These are phyloP conservation scores for Limosa lapponica DNA, from an alignment of 2,797 vertebrate species.

Conservation along the genomic window DNA sequence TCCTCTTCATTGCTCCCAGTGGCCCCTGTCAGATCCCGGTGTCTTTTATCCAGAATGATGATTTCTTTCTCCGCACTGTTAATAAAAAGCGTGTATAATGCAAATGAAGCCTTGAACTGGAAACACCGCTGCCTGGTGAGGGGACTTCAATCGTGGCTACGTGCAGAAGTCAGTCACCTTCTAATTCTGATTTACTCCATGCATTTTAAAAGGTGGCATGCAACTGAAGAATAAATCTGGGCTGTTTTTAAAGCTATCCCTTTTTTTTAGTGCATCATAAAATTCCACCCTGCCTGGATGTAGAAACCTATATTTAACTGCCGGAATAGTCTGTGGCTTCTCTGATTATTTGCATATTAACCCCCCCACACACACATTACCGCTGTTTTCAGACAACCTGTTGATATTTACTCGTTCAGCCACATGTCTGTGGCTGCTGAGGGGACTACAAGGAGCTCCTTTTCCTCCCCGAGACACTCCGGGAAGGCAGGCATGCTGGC, in stretches of 20 bases:
- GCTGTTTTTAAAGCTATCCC: not conserved
- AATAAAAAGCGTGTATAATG: not conserved
- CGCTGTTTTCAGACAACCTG: not conserved
- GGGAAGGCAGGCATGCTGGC: not conserved
- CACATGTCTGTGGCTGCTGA: not conserved
- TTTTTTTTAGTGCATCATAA: not conserved
- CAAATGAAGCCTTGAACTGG: not conserved
- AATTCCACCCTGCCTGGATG: not conserved
- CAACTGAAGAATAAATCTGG: not conserved
- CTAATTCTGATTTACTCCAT: not conserved
- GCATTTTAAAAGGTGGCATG: not conserved
- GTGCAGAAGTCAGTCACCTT: not conserved
- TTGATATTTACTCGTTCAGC: not conserved
- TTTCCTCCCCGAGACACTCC: not conserved
- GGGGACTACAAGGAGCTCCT: not conserved
- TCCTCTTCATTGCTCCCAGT: not conserved
- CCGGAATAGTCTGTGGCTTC: not conserved
- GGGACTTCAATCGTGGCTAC: not conserved
- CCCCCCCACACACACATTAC: not conserved
- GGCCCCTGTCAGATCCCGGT: not conserved
- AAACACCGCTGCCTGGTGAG: not conserved
- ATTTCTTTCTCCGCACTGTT: not conserved
- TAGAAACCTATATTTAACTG: slow-evolving; percentile 25
- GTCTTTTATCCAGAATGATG: not conserved
- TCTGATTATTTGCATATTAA: slow-evolving; percentile 8